Evolutionary conservation across 2,797 vertebrate species (phyloP).

Genomic region (Urophycis tenuis): DNA sequence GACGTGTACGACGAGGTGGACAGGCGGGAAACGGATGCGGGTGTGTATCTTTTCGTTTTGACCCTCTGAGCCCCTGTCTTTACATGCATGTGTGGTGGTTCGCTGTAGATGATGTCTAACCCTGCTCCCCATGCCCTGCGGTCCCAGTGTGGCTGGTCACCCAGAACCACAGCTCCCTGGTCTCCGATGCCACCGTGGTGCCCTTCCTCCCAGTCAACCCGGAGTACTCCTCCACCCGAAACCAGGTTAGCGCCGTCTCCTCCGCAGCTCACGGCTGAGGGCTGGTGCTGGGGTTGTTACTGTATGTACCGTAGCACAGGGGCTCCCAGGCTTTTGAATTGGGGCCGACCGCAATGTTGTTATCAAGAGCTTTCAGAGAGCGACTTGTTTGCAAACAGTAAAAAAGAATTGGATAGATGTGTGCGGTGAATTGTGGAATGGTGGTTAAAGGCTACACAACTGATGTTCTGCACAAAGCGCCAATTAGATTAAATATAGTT

Average conservation of each 20-base stretch:
- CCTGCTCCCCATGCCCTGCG: not conserved
- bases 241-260: conserved; percentile 76
- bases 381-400: too few species aligned
- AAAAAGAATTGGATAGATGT: too few species aligned
- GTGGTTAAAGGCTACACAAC: too few species aligned
- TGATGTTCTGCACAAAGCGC: not conserved
- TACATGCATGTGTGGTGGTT: too few species aligned
- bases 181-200: conserved; percentile 94
- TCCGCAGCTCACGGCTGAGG: not conserved
- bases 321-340: not conserved
- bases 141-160: conserved; percentile 91
- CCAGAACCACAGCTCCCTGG: conserved; percentile 95
- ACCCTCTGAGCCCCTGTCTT: too few species aligned
- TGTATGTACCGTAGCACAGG: too few species aligned
- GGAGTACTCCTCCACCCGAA: conserved; percentile 96
- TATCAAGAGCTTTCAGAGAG: not conserved
- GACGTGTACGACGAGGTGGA: conserved; percentile 99
- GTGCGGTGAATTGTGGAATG: too few species aligned
- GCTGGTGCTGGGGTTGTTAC: too few species aligned
- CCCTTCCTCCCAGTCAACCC: conserved; percentile 98
- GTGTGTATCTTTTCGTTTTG: conserved; percentile 61
- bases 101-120: not conserved
- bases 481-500: not conserved
- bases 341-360: not conserved
- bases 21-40: conserved; percentile 95